phyloP scores from a whole-genome alignment of 2,113 vertebrate species.

The Mirounga angustirostris region DNA sequence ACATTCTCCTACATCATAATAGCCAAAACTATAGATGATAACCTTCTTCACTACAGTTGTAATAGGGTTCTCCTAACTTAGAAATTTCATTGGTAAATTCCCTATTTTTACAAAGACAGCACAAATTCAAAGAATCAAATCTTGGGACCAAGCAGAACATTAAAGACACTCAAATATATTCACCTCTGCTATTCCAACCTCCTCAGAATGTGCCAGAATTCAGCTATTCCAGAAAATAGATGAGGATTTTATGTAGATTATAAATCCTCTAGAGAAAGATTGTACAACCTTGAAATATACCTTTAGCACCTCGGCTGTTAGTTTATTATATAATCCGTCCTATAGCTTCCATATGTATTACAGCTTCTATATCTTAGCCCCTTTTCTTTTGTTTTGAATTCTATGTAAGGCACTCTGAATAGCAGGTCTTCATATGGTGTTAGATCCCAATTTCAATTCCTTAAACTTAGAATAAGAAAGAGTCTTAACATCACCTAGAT shows the following conservation, averaged over 20 bases:
- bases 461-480: background rate
- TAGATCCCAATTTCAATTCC: background rate
- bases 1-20: background rate
- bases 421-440: background rate
- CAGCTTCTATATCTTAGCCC: background rate
- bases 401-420: background rate
- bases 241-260: background rate
- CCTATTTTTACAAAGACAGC: background rate
- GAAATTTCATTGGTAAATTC: background rate
- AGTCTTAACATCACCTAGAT: background rate
- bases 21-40: constrained; percentile 23
- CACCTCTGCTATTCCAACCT: background rate
- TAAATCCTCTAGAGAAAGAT: background rate
- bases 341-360: background rate
- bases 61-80: background rate
- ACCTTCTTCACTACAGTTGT: background rate
- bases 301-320: background rate
- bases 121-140: constrained; percentile 49
- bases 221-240: background rate
- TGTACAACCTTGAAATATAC: background rate
- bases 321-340: background rate
- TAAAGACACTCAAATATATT: background rate
- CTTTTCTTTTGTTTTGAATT: background rate
- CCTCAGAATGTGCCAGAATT: background rate
- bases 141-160: background rate